Evolutionary conservation across 2,113 vertebrate species (phyloP).

Genomic region (Cryptoleucopteryx plumbea): DNA sequence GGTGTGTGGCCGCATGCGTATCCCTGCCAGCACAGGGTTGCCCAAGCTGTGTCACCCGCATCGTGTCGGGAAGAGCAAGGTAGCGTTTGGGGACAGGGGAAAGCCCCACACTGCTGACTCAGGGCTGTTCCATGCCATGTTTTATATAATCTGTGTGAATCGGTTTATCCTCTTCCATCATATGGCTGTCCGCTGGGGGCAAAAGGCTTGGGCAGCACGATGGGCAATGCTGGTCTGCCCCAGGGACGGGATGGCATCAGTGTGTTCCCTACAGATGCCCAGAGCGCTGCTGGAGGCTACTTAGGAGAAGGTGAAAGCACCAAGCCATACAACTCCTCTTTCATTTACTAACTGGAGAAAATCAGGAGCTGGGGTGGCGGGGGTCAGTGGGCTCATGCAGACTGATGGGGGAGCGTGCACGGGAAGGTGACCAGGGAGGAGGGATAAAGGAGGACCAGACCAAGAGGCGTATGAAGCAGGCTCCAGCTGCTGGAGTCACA

Average conservation of each 20-base stretch:
- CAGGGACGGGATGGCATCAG: fast-evolving
- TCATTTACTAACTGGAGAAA: not conserved
- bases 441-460: not conserved
- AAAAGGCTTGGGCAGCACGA: not conserved
- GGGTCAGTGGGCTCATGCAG: too few relatives aligned
- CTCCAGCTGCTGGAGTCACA: not conserved
- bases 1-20: not conserved
- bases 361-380: fast-evolving
- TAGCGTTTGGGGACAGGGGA: not conserved
- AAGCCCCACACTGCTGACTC: not conserved
- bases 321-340: not conserved
- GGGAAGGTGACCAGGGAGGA: not conserved
- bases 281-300: not conserved
- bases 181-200: fast-evolving
- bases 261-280: not conserved
- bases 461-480: not conserved
- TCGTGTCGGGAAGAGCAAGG: fast-evolving
- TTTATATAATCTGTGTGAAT: not conserved
- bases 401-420: not conserved
- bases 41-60: fast-evolving
- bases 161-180: fast-evolving
- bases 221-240: not conserved
- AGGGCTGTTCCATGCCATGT: not conserved
- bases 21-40: fast-evolving
- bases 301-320: not conserved